Conservation (phyloP, 1,140 invertebrate species). For the Tetramorium simillimum region DNA sequence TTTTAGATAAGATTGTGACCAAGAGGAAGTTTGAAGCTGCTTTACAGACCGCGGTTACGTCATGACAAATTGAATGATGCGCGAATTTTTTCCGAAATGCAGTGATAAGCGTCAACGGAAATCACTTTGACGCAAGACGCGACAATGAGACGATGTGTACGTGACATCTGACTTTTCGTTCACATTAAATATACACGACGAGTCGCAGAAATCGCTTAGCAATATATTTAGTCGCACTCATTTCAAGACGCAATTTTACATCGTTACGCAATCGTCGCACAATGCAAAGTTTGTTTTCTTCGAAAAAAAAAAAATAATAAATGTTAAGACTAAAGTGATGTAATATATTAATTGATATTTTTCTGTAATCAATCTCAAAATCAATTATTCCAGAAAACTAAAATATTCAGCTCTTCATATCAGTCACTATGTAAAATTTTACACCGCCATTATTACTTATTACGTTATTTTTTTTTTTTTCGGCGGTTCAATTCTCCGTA, state of each 20-base stretch:
- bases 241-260: background rate
- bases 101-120: conserved; percentile 62
- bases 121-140: background rate
- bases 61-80: background rate
- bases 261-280: background rate
- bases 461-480: background rate
- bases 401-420: background rate
- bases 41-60: background rate
- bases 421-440: background rate
- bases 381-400: background rate
- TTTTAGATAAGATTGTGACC: background rate
- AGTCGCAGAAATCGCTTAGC: conserved; percentile 15
- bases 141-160: background rate
- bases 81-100: background rate
- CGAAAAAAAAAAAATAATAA: background rate
- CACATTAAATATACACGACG: conserved; percentile 27
- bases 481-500: background rate
- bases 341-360: background rate
- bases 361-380: background rate
- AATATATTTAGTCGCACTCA: background rate
- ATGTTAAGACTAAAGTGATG: background rate
- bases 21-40: background rate
- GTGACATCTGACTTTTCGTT: conserved; percentile 31
- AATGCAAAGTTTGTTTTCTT: background rate
- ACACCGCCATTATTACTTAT: background rate